Percentiles rank a stretch among this genome's conserved stretches.
These are phyloP conservation scores for Eucidaris tribuloides DNA, from an alignment of 35 echinoderm and acorn worm genomes.

Conservation along the genomic window DNA sequence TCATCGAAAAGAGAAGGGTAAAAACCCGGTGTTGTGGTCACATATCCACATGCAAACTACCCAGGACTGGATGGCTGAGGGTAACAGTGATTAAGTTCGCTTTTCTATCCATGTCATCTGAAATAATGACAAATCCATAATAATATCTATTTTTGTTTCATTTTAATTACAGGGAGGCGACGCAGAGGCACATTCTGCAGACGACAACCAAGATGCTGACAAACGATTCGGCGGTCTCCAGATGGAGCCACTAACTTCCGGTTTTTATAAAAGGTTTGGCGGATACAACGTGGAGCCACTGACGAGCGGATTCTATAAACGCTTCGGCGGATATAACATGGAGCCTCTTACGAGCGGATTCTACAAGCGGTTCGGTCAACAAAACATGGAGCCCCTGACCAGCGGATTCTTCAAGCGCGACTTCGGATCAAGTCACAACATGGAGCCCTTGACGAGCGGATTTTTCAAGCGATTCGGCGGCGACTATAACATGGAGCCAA, in stretches of 20 bases:
- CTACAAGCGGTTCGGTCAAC: not conserved
- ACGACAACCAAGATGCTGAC: too few relatives aligned
- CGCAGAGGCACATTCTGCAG: constrained; percentile 2
- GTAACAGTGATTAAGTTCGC: too few relatives aligned
- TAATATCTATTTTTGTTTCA: too few relatives aligned
- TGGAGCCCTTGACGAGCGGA: not conserved
- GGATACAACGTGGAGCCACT: not conserved
- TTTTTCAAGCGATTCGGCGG: constrained; percentile 23
- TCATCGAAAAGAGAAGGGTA: too few relatives aligned
- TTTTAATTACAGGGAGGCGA: not conserved
- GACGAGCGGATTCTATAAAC: constrained; percentile 1
- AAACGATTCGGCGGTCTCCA: not conserved
- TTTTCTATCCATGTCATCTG: too few relatives aligned
- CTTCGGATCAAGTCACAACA: not conserved
- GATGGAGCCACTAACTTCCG: not conserved
- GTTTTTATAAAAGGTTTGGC: constrained; percentile 9
- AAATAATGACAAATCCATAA: too few relatives aligned
- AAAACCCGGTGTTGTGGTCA: too few relatives aligned
- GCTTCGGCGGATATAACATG: not conserved
- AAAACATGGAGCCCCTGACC: not conserved
- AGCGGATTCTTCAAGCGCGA: constrained; percentile 5
- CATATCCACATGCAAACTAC: too few relatives aligned
- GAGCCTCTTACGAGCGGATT: constrained; percentile 11
- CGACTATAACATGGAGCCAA: not conserved
- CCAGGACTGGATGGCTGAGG: too few relatives aligned